Percentiles rank a stretch among this genome's conserved stretches.
Conservation (phyloP, 2,888 invertebrate species). For the Hirtodrosophila duncani region DNA sequence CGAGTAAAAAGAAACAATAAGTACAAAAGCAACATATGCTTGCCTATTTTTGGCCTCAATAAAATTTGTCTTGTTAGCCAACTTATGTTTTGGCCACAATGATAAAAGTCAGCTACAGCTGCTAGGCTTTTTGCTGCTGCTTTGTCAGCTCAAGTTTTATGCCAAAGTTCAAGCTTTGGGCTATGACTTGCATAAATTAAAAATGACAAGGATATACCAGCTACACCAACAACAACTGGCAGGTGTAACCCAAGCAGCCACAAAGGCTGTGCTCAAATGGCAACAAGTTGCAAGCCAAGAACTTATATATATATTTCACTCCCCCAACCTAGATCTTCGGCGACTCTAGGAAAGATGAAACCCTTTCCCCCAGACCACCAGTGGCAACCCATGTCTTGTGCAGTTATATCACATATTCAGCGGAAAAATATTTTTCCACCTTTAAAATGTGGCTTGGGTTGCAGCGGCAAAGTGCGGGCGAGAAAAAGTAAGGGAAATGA, state of each 20-base stretch:
- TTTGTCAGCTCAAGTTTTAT: slow-evolving; percentile 24
- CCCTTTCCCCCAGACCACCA: not conserved
- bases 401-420: slow-evolving; percentile 71
- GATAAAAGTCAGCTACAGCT: too few relatives aligned
- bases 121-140: not conserved
- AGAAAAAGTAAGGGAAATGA: slow-evolving; percentile 55
- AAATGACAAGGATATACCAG: slow-evolving; percentile 69
- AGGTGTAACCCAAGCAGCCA: slow-evolving; percentile 26
- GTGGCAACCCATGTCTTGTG: slow-evolving; percentile 2
- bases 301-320: slow-evolving; percentile 31
- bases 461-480: not conserved
- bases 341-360: slow-evolving; percentile 36
- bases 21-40: too few relatives aligned
- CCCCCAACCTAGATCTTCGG: too few relatives aligned
- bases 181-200: slow-evolving; percentile 47
- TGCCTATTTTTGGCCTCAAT: too few relatives aligned
- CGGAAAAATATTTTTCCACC: slow-evolving; percentile 71
- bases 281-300: slow-evolving; percentile 63
- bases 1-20: too few relatives aligned
- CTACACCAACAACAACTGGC: slow-evolving; percentile 6
- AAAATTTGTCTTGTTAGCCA: too few relatives aligned
- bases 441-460: slow-evolving; percentile 43
- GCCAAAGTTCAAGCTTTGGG: slow-evolving; percentile 1
- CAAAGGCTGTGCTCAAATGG: not conserved
- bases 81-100: too few relatives aligned